phyloP scores from a whole-genome alignment of 2,797 vertebrate genomes.

The Halcyon leucocephala region DNA sequence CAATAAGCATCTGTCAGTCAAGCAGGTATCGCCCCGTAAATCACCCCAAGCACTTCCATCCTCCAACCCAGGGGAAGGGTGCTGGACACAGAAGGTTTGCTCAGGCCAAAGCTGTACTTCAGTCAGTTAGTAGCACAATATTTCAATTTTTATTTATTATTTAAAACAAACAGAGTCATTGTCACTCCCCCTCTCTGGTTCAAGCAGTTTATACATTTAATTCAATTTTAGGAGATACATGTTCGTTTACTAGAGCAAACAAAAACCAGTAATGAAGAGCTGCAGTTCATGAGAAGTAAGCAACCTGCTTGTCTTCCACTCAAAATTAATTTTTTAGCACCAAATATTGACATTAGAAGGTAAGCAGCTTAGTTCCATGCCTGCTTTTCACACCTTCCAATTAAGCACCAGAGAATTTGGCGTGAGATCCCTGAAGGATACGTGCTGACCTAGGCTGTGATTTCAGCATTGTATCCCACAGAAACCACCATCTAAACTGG shows the following conservation, averaged over 20 bases:
- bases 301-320: background rate
- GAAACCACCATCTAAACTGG: background rate
- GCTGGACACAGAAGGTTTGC: background rate
- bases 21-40: background rate
- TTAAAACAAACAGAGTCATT: background rate
- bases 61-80: background rate
- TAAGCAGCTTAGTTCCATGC: background rate
- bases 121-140: background rate
- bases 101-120: background rate
- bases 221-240: background rate
- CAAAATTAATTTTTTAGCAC: conserved; percentile 12
- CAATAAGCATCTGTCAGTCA: background rate
- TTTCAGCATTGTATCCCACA: background rate
- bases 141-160: background rate
- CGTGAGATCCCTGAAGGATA: background rate
- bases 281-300: background rate
- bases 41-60: background rate
- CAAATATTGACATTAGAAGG: conserved; percentile 36
- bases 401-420: background rate
- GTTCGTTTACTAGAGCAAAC: conserved; percentile 36
- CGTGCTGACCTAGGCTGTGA: background rate
- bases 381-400: conserved; percentile 10
- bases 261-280: background rate
- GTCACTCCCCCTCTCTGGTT: background rate
- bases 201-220: conserved; percentile 6